A percentile compares a stretch with the other conserved stretches of the same genome.
Conservation (phyloP, 2,888 invertebrate species). For the Troides oblongomaculatus region DNA sequence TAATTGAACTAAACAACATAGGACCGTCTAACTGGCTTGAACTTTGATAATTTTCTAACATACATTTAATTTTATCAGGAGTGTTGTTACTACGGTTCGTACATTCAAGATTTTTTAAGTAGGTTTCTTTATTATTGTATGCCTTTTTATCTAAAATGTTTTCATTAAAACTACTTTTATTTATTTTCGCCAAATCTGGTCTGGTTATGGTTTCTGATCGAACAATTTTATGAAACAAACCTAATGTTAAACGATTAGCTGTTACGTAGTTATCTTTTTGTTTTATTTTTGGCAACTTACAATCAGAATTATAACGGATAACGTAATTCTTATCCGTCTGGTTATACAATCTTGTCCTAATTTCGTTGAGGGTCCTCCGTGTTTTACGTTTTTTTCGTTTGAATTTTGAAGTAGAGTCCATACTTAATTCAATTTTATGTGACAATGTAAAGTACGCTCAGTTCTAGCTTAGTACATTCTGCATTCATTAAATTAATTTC, state of each 20-base stretch:
- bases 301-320: constrained; percentile 12
- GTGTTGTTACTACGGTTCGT: background rate
- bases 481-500: no score
- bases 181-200: constrained; percentile 43
- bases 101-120: background rate
- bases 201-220: constrained; percentile 65
- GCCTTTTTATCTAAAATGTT: constrained; percentile 7
- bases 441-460: no score
- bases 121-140: background rate
- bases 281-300: constrained; percentile 29
- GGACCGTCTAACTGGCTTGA: constrained; percentile 33
- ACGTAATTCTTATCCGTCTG: constrained; percentile 32
- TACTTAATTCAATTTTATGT: background rate
- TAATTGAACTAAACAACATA: constrained; percentile 38
- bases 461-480: no score
- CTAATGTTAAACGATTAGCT: constrained; percentile 56
- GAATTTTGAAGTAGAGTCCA: constrained; percentile 7
- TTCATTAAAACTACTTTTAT: constrained; percentile 36
- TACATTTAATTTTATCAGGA: constrained; percentile 9
- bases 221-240: constrained; percentile 59
- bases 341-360: constrained; percentile 47
- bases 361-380: constrained; percentile 60
- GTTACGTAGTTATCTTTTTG: constrained; percentile 47
- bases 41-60: constrained; percentile 10
- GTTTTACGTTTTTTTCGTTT: constrained; percentile 64